Evolutionary conservation across 1,140 invertebrate genomes (phyloP), one percentile per base, ranked within the genome.

Genomic region (Oscheius sp.): DNA sequence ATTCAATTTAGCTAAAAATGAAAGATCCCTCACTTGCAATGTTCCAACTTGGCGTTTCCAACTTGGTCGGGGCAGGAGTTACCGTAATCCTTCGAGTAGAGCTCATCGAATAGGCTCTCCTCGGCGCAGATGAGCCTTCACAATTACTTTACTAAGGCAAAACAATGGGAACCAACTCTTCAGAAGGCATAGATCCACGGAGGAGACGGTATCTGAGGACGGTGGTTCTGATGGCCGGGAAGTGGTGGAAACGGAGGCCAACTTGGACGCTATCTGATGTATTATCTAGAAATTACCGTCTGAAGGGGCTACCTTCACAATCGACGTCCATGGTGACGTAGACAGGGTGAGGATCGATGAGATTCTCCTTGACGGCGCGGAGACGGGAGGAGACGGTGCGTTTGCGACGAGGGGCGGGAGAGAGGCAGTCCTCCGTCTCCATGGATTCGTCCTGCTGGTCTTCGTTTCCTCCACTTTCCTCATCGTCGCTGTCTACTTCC

Each of bases 11-110:
- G n/a, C n/a, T n/a, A n/a, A n/a, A n/a, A n/a, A n/a, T n/a, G n/a
- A n/a, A n/a, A 1, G n/a, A 46, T n/a, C 20, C 26, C 59, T 34
- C 28, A 71, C 68, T 71, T 71, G 1, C 62, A 31, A 26, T 64
- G 58, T 7, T 71, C 45, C 35, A 63, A 36, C 18, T 71, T 71
- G 34, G 58, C 34, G 3, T 29, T 45, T 3, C 55, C 68, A 26
- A 71, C 59, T 46, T 28, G 28, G 32, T 63, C 61, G 1, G 59
- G 68, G 28, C 68, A 71, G 3, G 35, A 45, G 13, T 62, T 32
- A 20, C 68, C 68, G 13, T 20, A 42, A 34, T 71, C 68, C 10
- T 62, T 29, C 3, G 36, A 29, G 38, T 63, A 71, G 28, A 71
- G n/a, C 20, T 71, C 68, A 1, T 61, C 34, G 49, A 71, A 28